Percentiles rank a stretch among this genome's conserved stretches.
Evolutionary conservation across 2,888 invertebrate genomes (phyloP).

Genomic region (Lamellibrachia columna): DNA sequence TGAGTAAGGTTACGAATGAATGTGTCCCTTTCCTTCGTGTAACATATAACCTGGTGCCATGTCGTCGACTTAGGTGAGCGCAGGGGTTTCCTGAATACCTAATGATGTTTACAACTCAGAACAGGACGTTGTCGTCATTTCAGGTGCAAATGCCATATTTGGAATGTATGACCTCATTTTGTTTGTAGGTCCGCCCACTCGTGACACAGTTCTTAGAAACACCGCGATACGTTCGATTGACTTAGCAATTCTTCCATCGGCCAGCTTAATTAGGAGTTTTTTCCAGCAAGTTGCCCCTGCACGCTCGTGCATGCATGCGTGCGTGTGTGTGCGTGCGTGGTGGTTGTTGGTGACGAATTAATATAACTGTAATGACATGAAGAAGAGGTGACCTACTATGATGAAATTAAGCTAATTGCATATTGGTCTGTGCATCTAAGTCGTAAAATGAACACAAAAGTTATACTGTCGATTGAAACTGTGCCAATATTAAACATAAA

Average conservation of each 20-base stretch:
- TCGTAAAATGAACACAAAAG: too few relatives aligned
- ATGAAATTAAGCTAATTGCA: too few relatives aligned
- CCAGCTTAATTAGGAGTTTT: too few relatives aligned
- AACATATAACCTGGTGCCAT: background rate
- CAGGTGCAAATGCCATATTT: background rate
- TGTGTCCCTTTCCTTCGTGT: background rate
- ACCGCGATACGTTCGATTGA: too few relatives aligned
- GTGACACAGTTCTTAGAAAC: background rate
- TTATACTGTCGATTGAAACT: too few relatives aligned
- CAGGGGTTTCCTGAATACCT: background rate
- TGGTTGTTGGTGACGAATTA: background rate
- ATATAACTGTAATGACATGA: background rate
- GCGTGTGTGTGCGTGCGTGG: background rate
- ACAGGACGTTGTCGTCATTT: background rate
- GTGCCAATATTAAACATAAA: too few relatives aligned
- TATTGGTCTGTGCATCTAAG: too few relatives aligned
- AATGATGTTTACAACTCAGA: background rate
- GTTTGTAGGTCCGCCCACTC: constrained; percentile 2
- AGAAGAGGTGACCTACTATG: too few relatives aligned
- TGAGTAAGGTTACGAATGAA: too few relatives aligned
- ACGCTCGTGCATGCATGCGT: background rate
- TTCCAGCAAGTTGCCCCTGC: background rate
- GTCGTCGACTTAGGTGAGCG: background rate
- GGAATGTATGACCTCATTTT: background rate
- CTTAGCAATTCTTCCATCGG: too few relatives aligned